Evolutionary conservation across 1,140 invertebrate species (phyloP), one percentile per base, ranked within the genome.

Genomic region (Drosophila bocqueti): DNA sequence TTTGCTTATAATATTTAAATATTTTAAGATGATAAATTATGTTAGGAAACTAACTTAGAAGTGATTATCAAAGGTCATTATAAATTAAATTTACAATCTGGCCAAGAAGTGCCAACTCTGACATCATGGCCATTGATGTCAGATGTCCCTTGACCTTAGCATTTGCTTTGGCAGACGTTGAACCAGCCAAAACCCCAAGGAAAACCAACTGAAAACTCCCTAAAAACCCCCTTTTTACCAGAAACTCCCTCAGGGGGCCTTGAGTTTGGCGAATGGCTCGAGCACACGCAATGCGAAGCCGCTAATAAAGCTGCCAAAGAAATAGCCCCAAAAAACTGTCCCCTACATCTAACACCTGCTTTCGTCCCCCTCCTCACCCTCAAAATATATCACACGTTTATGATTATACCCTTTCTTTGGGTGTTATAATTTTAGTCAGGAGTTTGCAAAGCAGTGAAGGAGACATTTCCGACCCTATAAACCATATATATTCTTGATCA

Each of bases 291-390:
- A 42, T 13, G 29, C 36, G 2, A 69, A 68, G 49, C 64, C 29
- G 67, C 67, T 68, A 71, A 71, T 71, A 71, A 71, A 71, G 67
- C 67, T 71, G 67, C 49, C 64, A 68, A 71, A 52, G 45, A 40
- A 57, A 57, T 26, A 40, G 52, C 52, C 52, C 18, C 18, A 24
- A 36, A 38, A 10, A 31, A 29, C 16, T 68, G 63, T 68, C 63
- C 47, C 63, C 47, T 54, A 7, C 47, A 43, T 43, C 63, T 26
- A 71, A 71, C 63, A 71, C 64, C 69, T 60, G 49, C 26, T 8
- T 18, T 34, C 52, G 15, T 4, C 13, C 11, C 10, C 8, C 34
- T 16, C 3, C 7, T 9, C 7, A 6, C 31, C 52, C 29, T 8
- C n/a, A 52, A 54, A 36, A 26, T 49, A 49, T 54, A 40, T 55